Base-by-base conservation (phyloP, 2,797 vertebrate genomes). In the Chelidonichthys spinosus region DNA sequence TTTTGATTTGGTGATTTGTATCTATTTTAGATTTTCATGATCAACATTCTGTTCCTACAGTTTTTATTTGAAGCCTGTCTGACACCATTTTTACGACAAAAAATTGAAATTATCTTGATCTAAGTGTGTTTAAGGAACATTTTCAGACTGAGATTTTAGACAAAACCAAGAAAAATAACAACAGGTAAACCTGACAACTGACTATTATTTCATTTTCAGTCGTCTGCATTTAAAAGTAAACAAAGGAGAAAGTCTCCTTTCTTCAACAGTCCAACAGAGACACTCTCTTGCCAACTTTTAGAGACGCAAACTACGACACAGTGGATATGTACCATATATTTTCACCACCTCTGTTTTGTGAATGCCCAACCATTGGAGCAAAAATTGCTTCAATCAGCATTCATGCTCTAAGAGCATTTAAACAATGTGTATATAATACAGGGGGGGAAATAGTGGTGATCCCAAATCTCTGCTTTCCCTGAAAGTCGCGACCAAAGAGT, bases 401-500 rank as follows among this genome's bases (percentile, higher is more conserved):
- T 64, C 54, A 58, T 17, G 53, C 64, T 69, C 33, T 18, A 68
- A 82, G 74, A 46, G 64, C 52, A 70, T 56, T 61, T 25, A 60
- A 69, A 63, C 59, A 82, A 49, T 49, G 44, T 54, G 40, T 72
- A 64, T 36, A 75, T 50, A 25, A 58, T 17, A 71, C 25, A 83
- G 11, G 55, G 9, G 52, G 54, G 32, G 53, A 62, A 61, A 53
- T 18, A 14, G 42, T 35, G 58, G 11, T 39, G 40, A 72, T 67
- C 73, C 61, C 54, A 76, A 82, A 73, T 44, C 25, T 76, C 78
- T 58, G 68, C 69, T 52, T 53, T 88, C 71, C 81, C 84, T 86
- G 82, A 82, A 88, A 85, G 70, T 49, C 73, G 33, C 60, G 69
- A 83, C 42, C 46, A 42, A 71, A 73, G 59, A 74, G 64, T 54